phyloP scores from a whole-genome alignment of 1,140 invertebrate species.

The Anoplophora glabripennis region DNA sequence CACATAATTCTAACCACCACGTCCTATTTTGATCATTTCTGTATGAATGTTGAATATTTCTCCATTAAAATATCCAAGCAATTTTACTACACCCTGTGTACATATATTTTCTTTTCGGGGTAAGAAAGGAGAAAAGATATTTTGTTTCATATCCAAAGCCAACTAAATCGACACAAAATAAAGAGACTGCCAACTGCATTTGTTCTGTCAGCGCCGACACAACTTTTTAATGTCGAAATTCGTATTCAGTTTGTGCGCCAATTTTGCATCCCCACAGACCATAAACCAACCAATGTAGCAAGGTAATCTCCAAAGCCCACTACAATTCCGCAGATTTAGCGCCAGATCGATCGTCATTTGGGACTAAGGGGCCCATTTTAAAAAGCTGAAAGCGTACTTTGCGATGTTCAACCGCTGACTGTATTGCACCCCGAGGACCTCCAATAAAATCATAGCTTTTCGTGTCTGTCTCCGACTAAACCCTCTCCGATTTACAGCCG shows the following conservation, averaged over 20 bases:
- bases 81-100: too few relatives aligned
- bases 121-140: too few relatives aligned
- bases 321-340: slow-evolving; percentile 46
- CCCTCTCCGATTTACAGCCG: too few relatives aligned
- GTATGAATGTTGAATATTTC: too few relatives aligned
- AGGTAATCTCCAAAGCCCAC: slow-evolving; percentile 36
- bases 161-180: too few relatives aligned
- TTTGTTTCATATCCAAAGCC: too few relatives aligned
- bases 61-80: too few relatives aligned
- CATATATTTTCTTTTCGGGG: too few relatives aligned
- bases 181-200: too few relatives aligned
- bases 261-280: slow-evolving; percentile 3
- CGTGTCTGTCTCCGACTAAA: slow-evolving; percentile 2
- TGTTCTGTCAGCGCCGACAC: too few relatives aligned
- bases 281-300: slow-evolving; percentile 20
- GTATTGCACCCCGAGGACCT: slow-evolving; percentile 36
- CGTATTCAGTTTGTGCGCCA: background rate
- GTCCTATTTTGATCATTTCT: too few relatives aligned
- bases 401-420: slow-evolving; percentile 36
- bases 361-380: slow-evolving; percentile 47
- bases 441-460: slow-evolving; percentile 45
- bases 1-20: too few relatives aligned
- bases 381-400: slow-evolving; percentile 50
- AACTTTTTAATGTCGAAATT: background rate
- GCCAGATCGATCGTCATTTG: slow-evolving; percentile 48